Conservation (phyloP, 2,113 vertebrate genomes). For the Epinephelus cyanopodus region DNA sequence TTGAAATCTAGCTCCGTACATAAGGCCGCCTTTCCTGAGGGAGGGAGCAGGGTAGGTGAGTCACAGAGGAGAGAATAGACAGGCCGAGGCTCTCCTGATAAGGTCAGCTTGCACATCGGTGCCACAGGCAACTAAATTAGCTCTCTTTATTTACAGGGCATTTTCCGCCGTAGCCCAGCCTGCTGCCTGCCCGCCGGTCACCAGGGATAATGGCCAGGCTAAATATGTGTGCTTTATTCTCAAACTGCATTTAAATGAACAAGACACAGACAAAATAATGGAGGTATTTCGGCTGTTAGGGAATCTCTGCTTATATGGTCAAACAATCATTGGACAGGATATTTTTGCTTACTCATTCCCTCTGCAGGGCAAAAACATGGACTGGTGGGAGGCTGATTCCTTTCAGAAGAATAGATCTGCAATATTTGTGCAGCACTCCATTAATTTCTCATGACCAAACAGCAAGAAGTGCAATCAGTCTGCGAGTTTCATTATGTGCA, state of each 20-base stretch:
- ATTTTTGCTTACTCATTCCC: conserved; percentile 59
- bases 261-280: conserved; percentile 35
- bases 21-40: conserved; percentile 55
- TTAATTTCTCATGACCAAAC: conserved; percentile 76
- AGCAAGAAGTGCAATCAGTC: conserved; percentile 64
- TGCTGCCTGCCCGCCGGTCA: conserved; percentile 32
- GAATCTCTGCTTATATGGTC: conserved; percentile 33
- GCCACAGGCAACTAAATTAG: conserved; percentile 79
- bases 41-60: conserved; percentile 65
- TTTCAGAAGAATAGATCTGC: conserved; percentile 59
- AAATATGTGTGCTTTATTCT: conserved; percentile 38
- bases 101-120: conserved; percentile 81
- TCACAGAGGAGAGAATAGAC: conserved; percentile 75
- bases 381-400: conserved; percentile 62
- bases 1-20: conserved; percentile 70
- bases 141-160: conserved; percentile 75
- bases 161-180: conserved; percentile 43
- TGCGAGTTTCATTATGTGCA: conserved; percentile 59
- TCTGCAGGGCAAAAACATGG: conserved; percentile 58
- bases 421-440: conserved; percentile 68
- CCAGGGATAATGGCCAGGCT: conserved; percentile 15
- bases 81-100: conserved; percentile 77
- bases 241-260: conserved; percentile 39
- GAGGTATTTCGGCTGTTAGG: conserved; percentile 28
- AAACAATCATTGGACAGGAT: conserved; percentile 50